Conservation (phyloP, 2,888 invertebrate genomes). For the Neoitamus cyanurus region DNA sequence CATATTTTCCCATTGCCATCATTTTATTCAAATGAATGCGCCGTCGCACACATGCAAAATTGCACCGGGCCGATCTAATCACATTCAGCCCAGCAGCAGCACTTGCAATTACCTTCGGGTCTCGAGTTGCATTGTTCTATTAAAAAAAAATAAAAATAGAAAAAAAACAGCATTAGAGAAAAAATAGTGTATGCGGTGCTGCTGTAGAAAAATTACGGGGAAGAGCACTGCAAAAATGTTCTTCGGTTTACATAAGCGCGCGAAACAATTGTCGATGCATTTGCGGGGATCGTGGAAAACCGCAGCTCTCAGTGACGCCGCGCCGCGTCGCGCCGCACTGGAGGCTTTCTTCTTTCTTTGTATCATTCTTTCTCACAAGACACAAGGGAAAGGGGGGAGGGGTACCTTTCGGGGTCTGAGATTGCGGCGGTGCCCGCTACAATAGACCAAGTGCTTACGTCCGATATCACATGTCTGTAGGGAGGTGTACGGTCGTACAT, state of each 20-base stretch:
- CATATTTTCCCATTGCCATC: conserved; percentile 32
- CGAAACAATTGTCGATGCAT: conserved; percentile 18
- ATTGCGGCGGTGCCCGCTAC: neutral
- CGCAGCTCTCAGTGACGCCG: neutral
- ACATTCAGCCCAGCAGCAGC: neutral
- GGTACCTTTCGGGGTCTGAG: neutral
- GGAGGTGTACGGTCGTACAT: neutral
- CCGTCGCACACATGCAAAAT: neutral
- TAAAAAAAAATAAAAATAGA: conserved; percentile 6
- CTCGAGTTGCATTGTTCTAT: conserved; percentile 20
- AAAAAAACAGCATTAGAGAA: neutral
- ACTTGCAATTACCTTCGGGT: conserved; percentile 4
- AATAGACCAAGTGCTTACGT: neutral
- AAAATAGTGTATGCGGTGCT: neutral
- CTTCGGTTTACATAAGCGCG: conserved; percentile 7
- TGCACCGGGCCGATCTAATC: neutral
- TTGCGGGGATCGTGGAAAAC: conserved; percentile 4
- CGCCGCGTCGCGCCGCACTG: neutral
- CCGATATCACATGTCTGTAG: conserved; percentile 6
- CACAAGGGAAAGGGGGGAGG: neutral
- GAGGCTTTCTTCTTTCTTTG: conserved; percentile 12
- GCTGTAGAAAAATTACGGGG: neutral
- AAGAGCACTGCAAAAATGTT: neutral
- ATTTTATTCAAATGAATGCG: conserved; percentile 35
- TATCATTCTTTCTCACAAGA: neutral